Base-by-base conservation (phyloP, 30 jellyfish, hydroid and myxozoan species). In the Aurelia sp. region DNA sequence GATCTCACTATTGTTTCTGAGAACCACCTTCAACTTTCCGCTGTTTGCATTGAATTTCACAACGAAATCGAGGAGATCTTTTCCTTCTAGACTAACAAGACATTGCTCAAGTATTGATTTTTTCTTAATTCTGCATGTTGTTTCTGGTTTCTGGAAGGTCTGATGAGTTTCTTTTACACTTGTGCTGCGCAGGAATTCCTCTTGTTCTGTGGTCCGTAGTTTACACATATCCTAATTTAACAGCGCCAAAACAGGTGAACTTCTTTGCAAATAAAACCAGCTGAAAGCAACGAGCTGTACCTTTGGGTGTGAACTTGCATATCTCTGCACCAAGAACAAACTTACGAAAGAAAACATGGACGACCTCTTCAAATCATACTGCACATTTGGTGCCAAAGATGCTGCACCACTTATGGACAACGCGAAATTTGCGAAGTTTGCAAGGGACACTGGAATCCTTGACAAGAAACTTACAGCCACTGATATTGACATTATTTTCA, bases 351-450 rank as follows among this genome's bases (percentile, higher is more conserved):
- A 44, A 44, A 13, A 78, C 64, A 95, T 95, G 99, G 99, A 95
- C 66, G 97, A 58, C 30, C 76, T 95, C n/a, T 95, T 89, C 91
- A 95, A 95, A 68, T 90, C 99, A 12, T 96, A 91, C 70, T 90
- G 98, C 83, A 35, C 97, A n/a, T 96, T 96, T 74, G 98, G 99
- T n/a, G 92, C 96, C 61, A 90, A 85, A 75, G 97, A 82, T 62
- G 92, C 88, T 41, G 99, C 85, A 15, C 97, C 97, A 7, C 61
- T 96, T 47, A 96, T 96, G 99, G 99, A 96, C 90, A 89, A 89
- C 58, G 94, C 99, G 0, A 96, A 96, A 35, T 96, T 90, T 87
- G 97, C 99, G n/a, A 96, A 96, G 63, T 61, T 96, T 44, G 85
- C 97, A 3, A 72, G 99, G 68, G 99, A 96, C 62, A 70, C 96